These are phyloP conservation scores for Euura lappo DNA, from an alignment of 1,140 invertebrate species.

Conservation along the genomic window DNA sequence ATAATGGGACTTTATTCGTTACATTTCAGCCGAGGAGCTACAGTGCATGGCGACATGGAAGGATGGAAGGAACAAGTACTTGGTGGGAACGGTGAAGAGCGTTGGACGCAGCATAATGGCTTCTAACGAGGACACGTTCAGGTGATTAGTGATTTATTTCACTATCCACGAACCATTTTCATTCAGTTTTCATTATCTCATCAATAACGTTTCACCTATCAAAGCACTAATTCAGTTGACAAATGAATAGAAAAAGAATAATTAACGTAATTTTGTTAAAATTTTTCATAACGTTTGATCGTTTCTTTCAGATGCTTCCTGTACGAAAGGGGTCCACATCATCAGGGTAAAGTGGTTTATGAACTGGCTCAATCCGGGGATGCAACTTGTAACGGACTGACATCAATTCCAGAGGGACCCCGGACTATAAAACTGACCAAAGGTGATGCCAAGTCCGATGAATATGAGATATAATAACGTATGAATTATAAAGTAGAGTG, in stretches of 20 bases:
- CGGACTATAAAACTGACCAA: slow-evolving; percentile 65
- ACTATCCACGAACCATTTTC: too few species aligned
- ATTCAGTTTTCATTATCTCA: neutral
- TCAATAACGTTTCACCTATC: neutral
- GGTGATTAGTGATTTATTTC: slow-evolving; percentile 45
- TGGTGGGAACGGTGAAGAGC: slow-evolving; percentile 64
- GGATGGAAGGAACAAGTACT: slow-evolving; percentile 67
- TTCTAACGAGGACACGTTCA: slow-evolving; percentile 66
- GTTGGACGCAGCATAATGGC: slow-evolving; percentile 50
- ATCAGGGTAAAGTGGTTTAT: slow-evolving; percentile 53
- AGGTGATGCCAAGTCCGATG: slow-evolving; percentile 49
- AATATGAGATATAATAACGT: neutral
- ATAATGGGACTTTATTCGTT: slow-evolving; percentile 9
- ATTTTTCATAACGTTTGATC: too few species aligned
- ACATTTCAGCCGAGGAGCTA: slow-evolving; percentile 67
- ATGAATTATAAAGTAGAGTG: neutral
- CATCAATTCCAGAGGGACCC: slow-evolving; percentile 65
- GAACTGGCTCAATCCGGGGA: slow-evolving; percentile 67
- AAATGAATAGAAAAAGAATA: too few species aligned
- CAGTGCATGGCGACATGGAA: slow-evolving; percentile 72
- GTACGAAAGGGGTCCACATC: slow-evolving; percentile 54
- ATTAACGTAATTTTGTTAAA: too few species aligned
- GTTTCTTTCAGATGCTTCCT: slow-evolving; percentile 65
- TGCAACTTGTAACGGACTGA: slow-evolving; percentile 67
- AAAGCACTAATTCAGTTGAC: too few species aligned